Conservation (phyloP, 2,888 invertebrate genomes). For the Eueremaeus valkanovi region DNA sequence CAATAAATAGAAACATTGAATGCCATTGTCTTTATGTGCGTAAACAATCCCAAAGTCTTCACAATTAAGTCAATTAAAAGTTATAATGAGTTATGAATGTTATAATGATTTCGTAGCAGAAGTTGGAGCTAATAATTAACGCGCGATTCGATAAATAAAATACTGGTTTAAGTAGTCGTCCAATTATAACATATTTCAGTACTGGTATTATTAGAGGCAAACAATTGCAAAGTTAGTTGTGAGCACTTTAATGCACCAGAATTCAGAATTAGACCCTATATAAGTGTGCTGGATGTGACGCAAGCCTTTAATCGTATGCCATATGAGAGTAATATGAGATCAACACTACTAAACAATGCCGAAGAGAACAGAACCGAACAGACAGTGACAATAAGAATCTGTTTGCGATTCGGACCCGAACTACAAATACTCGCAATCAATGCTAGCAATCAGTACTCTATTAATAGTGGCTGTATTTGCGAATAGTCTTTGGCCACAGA, state of each 20-base stretch:
- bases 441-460: too few species aligned
- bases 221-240: slow-evolving; percentile 24
- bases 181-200: slow-evolving; percentile 23
- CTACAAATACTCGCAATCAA: not conserved
- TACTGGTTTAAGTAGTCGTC: slow-evolving; percentile 4
- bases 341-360: slow-evolving; percentile 32
- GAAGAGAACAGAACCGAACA: not conserved
- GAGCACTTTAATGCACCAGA: slow-evolving; percentile 16
- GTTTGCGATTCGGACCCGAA: slow-evolving; percentile 15
- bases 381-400: slow-evolving; percentile 26
- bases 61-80: not conserved
- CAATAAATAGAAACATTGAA: not conserved
- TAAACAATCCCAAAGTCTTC: not conserved
- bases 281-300: slow-evolving; percentile 10
- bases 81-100: not conserved
- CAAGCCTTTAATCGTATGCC: slow-evolving; percentile 28
- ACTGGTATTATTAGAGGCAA: slow-evolving; percentile 16
- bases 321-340: slow-evolving; percentile 36
- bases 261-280: slow-evolving; percentile 38
- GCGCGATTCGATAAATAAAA: slow-evolving; percentile 9
- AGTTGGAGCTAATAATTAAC: slow-evolving; percentile 23
- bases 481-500: not conserved
- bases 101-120: slow-evolving; percentile 1
- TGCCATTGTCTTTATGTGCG: not conserved
- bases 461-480: not conserved